Evolutionary conservation across 2,797 vertebrate species (phyloP), one percentile per base, ranked within the genome.

Genomic region (Champsocephalus gunnari): DNA sequence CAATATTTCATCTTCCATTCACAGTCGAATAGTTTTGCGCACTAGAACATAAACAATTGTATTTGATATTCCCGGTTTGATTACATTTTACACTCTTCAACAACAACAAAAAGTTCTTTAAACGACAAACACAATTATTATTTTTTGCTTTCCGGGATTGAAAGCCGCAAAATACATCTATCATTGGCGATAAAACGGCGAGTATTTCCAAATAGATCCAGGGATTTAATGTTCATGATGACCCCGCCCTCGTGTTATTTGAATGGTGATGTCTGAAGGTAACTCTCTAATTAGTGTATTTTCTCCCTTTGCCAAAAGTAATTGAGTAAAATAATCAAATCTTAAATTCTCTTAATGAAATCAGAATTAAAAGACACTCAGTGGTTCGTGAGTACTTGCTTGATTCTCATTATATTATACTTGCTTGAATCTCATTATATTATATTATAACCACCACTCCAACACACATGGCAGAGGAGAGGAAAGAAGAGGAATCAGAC

Each of bases 381-480:
- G 4, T 50, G 19, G 48, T 45, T 12, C 2, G 13, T 16, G 13
- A 32, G 12, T 6, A 4, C 34, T n/a, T 56, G 43, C 28, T 54
- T 17, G 34, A 67, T 44, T 5, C n/a, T 89, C 86, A 86, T 91
- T 89, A 88, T 89, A 89, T 38, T 0, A 38, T 85, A 72, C n/a
- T n/a, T n/a, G n/a, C n/a, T n/a, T n/a, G n/a, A 88, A 82, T 82
- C 83, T 89, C 86, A 86, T 91, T 89, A 88, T 89, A 89, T 38
- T 0, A 38, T 85, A 72, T 77, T 83, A 75, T 54, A 82, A 77
- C 55, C 77, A 65, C 1, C 32, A 66, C 61, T 74, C 72, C 50
- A 67, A 77, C 49, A 66, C 67, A 69, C 43, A 65, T 9, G 2
- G 43, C 0, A 5, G 34, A 61, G n/a, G 5, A 67, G 64, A 41